These are phyloP conservation scores for Sialia sialis DNA, from an alignment of 2,113 vertebrate species.

Conservation along the genomic window DNA sequence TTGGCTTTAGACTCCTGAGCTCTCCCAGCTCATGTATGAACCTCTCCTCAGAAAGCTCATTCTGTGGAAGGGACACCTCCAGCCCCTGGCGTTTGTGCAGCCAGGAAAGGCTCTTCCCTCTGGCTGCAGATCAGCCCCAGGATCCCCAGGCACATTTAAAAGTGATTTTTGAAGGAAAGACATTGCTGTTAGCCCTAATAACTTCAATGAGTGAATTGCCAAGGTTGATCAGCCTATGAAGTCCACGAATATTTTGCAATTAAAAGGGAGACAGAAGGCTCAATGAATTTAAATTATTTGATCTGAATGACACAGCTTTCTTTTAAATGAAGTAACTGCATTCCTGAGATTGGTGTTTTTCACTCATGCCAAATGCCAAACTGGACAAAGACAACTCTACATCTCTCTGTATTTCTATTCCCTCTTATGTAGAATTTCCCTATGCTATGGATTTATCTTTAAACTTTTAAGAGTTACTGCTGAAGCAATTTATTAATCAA, in stretches of 20 bases:
- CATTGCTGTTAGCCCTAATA: not conserved
- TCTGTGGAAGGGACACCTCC: not conserved
- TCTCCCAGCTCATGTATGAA: not conserved
- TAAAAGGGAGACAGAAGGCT: not conserved
- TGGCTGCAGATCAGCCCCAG: not conserved
- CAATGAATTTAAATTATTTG: not conserved
- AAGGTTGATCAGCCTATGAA: not conserved
- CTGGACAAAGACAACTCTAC: not conserved
- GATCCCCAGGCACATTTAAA: not conserved
- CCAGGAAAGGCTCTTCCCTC: not conserved
- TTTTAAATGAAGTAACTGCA: not conserved
- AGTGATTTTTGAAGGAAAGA: not conserved
- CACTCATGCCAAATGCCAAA: not conserved
- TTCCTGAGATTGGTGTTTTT: not conserved
- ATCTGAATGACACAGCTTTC: not conserved
- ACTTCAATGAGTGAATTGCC: not conserved
- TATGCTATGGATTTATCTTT: not conserved
- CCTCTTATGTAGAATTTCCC: not conserved
- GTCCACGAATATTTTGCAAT: not conserved
- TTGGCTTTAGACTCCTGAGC: not conserved
- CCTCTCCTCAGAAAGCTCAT: not conserved
- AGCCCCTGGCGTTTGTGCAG: rapidly evolving
- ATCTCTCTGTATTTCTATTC: not conserved
- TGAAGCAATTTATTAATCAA: not conserved
- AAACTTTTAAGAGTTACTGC: not conserved